Evolutionary conservation across 2,888 invertebrate genomes (phyloP).

Genomic region (Chrysodeixis includens): DNA sequence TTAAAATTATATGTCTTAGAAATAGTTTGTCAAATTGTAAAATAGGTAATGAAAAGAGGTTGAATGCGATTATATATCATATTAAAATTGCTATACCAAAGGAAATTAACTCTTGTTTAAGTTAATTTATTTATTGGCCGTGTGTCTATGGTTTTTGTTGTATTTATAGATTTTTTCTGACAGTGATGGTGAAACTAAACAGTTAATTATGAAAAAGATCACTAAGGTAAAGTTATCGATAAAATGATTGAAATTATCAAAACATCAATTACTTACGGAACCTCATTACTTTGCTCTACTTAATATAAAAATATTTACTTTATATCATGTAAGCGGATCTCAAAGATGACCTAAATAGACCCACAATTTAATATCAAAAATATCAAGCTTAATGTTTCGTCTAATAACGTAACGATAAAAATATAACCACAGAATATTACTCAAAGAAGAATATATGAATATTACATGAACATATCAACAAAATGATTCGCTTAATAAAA

Average conservation of each 20-base stretch:
- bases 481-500: constrained; percentile 50
- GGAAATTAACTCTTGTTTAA: too few relatives aligned
- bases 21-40: background rate
- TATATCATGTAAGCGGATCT: constrained; percentile 5
- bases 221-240: too few relatives aligned
- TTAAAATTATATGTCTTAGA: constrained; percentile 21
- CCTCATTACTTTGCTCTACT: background rate
- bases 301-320: background rate
- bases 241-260: background rate
- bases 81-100: too few relatives aligned
- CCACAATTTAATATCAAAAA: constrained; percentile 18
- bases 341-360: background rate
- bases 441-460: constrained; percentile 30
- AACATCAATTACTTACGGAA: background rate
- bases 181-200: too few relatives aligned
- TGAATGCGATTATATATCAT: too few relatives aligned
- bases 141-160: too few relatives aligned
- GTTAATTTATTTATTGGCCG: too few relatives aligned
- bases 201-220: too few relatives aligned
- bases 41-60: too few relatives aligned
- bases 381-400: constrained; percentile 25
- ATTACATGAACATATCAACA: constrained; percentile 45
- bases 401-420: constrained; percentile 26
- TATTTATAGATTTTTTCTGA: too few relatives aligned
- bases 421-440: constrained; percentile 18